Evolutionary conservation across 2,797 vertebrate species (phyloP), one percentile per base, ranked within the genome.

Genomic region (Austrolebias charrua): DNA sequence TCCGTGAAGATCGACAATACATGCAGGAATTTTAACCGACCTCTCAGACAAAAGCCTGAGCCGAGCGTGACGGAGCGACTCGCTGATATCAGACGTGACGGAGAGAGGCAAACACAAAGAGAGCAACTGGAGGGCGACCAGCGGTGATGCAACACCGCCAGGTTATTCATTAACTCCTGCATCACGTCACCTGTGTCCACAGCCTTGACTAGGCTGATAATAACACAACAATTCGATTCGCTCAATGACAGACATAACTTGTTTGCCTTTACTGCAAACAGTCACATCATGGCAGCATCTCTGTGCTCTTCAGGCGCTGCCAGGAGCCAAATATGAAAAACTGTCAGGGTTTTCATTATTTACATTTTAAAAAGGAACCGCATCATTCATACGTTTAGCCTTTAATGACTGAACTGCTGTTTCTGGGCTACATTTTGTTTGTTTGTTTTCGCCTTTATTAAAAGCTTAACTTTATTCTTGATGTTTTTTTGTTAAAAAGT

Each of bases 101-200:
- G 50, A 61, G 42, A 5, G 46, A 81, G 31, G 46, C 77, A 82
- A 86, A 89, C 85, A 86, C 73, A 85, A 86, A 73, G 77, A 58
- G 78, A 83, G 69, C 65, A 78, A 84, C 71, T 83, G 73, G 81
- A 86, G 82, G 81, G 70, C 72, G 78, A 78, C 70, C 66, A 79
- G 20, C 16, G 6, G 63, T 85, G 85, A 89, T 86, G 88, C 87
- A 86, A 88, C 66, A 69, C 63, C 80, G 83, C 84, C 83, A 83
- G 83, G 87, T 90, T 81, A 89, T 86, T 88, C 83, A 90, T 90
- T 90, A 85, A 88, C 69, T 61, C 15, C 62, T 58, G 76, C 62
- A 83, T 79, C 80, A 90, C 85, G 71, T 87, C 86, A 89, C 83
- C 80, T 81, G 79, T 43, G 74, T 82, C 72, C 75, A 55, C 53